Conservation (phyloP, 1,140 invertebrate species). For the Atta texana region DNA sequence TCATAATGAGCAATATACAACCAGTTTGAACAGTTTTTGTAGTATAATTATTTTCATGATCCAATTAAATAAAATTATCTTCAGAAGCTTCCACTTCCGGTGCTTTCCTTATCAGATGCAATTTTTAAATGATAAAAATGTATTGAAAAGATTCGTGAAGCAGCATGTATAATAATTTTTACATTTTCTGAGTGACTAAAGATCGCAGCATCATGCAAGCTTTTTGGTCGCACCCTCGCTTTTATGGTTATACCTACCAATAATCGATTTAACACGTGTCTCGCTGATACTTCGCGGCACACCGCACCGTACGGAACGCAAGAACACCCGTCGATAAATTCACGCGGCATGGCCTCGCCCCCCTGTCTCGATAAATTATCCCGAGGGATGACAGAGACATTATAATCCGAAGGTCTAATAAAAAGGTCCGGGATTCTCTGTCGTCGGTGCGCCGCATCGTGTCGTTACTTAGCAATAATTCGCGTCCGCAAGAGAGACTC, state of each 20-base stretch:
- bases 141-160: background rate
- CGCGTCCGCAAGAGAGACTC: constrained; percentile 54
- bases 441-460: constrained; percentile 20
- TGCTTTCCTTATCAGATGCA: background rate
- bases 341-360: constrained; percentile 50
- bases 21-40: no score
- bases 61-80: no score
- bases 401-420: constrained; percentile 77
- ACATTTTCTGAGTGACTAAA: background rate
- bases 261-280: constrained; percentile 72
- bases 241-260: constrained; percentile 21
- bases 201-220: background rate
- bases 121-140: background rate
- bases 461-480: constrained; percentile 75
- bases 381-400: constrained; percentile 78
- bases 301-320: constrained; percentile 60
- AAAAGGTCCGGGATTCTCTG: constrained; percentile 62
- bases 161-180: background rate
- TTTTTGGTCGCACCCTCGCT: constrained; percentile 34
- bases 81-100: no score
- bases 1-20: no score
- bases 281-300: constrained; percentile 70
- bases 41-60: no score
- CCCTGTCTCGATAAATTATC: constrained; percentile 75
- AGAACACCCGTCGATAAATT: constrained; percentile 77